Base-by-base conservation (phyloP, 2,888 invertebrate genomes). In the Drosophila gaucha region DNA sequence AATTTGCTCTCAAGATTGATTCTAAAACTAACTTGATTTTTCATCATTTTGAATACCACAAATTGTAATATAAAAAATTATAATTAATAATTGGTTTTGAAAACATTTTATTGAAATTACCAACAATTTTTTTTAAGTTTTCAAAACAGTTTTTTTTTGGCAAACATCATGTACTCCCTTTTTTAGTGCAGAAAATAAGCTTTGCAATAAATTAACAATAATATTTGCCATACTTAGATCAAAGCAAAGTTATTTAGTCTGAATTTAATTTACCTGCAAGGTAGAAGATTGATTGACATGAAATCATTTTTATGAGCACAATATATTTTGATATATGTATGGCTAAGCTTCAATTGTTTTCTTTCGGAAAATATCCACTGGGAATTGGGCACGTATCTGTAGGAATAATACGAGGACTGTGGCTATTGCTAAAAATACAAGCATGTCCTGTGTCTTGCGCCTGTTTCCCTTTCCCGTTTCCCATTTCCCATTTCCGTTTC, bases 351-450 rank as follows among this genome's bases (percentile, higher is more conserved):
- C 6, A 2, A 16, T 14, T 24, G 24, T n/a, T 24, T 3, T 41
- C 14, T 9, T 16, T n/a, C n/a, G n/a, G n/a, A n/a, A 24, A 6
- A 10, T 14, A 26, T 14, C 26, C 24, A 26, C 8, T 41, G 14
- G 4, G 5, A 9, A 24, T 24, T 14, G 41, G 9, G 14, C 41
- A 41, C 39, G 39, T 39, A 22, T 8, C 39, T 9, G 22, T 4
- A 22, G 39, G 8, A 22, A 8, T 39, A 22, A 14, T 9, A 14
- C 14, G 39, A 24, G 39, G 24, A 41, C 24, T 24, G 26, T 26
- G 8, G 41, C 24, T 14, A 24, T 41, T 9, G 24, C 41, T 41
- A 41, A 41, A 26, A 41, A 41, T 41, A 41, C 41, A 26, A 10
- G 22, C 8, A 22, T 39, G 22, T 22, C n/a, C 12, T 12, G 36